phyloP scores from a whole-genome alignment of 2,797 vertebrate genomes.

The Arnoldichthys spilopterus region DNA sequence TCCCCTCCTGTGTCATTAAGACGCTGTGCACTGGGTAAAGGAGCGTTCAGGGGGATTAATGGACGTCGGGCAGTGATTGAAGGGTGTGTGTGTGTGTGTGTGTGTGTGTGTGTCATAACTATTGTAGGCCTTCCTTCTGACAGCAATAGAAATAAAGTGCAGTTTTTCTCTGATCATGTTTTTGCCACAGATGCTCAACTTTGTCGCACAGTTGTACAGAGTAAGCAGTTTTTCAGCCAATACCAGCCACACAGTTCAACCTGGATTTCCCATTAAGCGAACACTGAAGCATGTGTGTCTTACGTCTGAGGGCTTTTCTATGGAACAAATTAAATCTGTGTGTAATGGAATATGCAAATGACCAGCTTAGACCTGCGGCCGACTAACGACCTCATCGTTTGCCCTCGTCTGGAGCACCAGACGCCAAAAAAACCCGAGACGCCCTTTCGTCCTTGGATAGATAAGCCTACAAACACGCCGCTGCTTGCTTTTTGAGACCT shows the following conservation, averaged over 20 bases:
- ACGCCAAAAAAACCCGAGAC: not conserved
- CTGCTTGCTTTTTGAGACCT: not conserved
- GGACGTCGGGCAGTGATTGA: constrained; percentile 13
- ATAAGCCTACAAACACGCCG: not conserved
- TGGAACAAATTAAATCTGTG: constrained; percentile 25
- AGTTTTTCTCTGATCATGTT: not conserved
- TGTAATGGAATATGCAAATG: constrained; percentile 46
- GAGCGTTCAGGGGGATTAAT: constrained; percentile 39
- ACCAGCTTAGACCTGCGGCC: not conserved
- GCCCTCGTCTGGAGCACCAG: not conserved
- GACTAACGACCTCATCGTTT: constrained; percentile 12
- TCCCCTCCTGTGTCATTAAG: constrained; percentile 38
- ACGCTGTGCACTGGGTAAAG: constrained; percentile 29
- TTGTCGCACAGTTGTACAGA: not conserved
- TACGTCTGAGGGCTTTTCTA: not conserved
- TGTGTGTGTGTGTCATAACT: not conserved
- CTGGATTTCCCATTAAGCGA: not conserved
- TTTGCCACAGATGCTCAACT: not conserved
- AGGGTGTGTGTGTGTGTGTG: constrained; percentile 1
- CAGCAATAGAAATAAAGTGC: not conserved
- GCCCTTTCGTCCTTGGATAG: constrained; percentile 22
- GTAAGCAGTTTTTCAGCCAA: not conserved
- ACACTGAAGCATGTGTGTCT: not conserved
- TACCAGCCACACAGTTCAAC: not conserved
- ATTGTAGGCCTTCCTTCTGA: not conserved